Evolutionary conservation across 2,888 invertebrate genomes (phyloP), one percentile per base, ranked within the genome.

Genomic region (Pedicia rivosa): DNA sequence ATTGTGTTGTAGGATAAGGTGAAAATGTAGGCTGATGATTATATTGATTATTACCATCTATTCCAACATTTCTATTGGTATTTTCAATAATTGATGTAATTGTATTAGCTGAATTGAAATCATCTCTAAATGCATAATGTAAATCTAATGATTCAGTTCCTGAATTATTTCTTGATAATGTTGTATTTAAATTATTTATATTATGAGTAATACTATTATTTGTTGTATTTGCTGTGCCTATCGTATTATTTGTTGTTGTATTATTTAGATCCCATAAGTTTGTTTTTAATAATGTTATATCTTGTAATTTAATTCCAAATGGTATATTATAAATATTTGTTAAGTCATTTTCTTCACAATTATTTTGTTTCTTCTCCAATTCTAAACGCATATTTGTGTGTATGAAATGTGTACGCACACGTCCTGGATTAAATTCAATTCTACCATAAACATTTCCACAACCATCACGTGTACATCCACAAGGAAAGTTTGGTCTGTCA

Each of bases 321-420:
- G 17, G 30, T 12, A 5, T 30, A 5, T 17, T 19, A 6, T 17
- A 3, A 4, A 13, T 8, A 32, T 10, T 20, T 20, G 14, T 20
- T 20, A 17, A 32, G 13, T 32, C 32, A n/a, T 17, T 8, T 13
- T 20, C 44, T 35, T 38, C 44, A 28, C 28, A 53, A 49, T 43
- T 52, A 47, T 78, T 77, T 47, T 79, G 78, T 57, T 84, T 83
- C 63, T 81, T 87, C 59, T 90, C 90, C 49, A 90, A 63, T 45
- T 88, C 83, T 45, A 92, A 59, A 43, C 92, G 73, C 92, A 94
- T 92, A 36, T 95, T 68, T 0, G 95, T 97, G 54, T 94, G 92
- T 50, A 95, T 90, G 55, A 92, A 95, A 63, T 97, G 97, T 12
- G 92, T 92, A 44, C 92, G 74, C 5, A 97, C 95, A 44, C 95